Conservation (phyloP, 2,888 invertebrate genomes). For the Drosophila sordidapex region DNA sequence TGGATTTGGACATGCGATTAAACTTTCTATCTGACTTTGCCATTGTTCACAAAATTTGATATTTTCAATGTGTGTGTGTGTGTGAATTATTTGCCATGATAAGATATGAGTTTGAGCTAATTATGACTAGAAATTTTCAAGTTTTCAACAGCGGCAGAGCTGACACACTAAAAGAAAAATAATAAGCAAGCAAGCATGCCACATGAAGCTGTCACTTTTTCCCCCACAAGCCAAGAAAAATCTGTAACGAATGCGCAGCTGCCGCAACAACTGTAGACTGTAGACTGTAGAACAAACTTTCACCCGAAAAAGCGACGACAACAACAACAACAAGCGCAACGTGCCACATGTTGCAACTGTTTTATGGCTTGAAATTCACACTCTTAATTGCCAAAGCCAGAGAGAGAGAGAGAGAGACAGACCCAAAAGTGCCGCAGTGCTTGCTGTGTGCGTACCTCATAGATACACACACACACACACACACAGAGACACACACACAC, state of each 20-base stretch:
- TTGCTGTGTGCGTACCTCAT: constrained; percentile 37
- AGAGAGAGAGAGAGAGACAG: constrained; percentile 1
- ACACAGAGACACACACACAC: neutral
- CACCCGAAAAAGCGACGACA: constrained; percentile 68
- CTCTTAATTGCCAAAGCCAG: constrained; percentile 71
- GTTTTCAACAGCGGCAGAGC: constrained; percentile 38
- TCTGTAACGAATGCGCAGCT: constrained; percentile 70
- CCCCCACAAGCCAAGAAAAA: constrained; percentile 55
- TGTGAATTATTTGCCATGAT: constrained; percentile 71
- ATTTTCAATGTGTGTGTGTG: constrained; percentile 17
- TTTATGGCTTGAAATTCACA: constrained; percentile 76
- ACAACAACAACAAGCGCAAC: constrained; percentile 47
- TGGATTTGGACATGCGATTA: constrained; percentile 44
- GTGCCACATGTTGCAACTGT: constrained; percentile 68
- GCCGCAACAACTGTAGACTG: constrained; percentile 20
- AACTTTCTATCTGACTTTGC: constrained; percentile 66
- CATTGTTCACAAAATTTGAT: constrained; percentile 35
- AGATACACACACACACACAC: constrained; percentile 26
- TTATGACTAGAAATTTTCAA: constrained; percentile 67
- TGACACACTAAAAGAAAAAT: constrained; percentile 54
- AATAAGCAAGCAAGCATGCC: constrained; percentile 4
- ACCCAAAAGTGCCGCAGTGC: constrained; percentile 42
- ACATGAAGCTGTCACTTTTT: constrained; percentile 59
- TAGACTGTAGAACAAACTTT: constrained; percentile 70
- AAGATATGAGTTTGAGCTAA: constrained; percentile 73